Evolutionary conservation across 2,888 invertebrate species (phyloP).

Genomic region (Augiades crinisus): DNA sequence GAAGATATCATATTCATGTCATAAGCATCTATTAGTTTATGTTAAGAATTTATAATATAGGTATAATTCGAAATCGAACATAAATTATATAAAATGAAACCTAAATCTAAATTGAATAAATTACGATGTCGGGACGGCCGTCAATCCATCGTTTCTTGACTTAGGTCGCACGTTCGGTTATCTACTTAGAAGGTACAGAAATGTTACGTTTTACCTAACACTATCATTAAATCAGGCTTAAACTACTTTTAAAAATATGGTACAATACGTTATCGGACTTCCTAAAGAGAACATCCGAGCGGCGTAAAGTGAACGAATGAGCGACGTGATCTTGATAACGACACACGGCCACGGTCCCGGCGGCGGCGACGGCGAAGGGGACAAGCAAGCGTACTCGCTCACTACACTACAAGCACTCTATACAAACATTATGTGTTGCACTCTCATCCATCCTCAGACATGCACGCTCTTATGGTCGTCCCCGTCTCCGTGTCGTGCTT

Average conservation of each 20-base stretch:
- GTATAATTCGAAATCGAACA: slow-evolving; percentile 63
- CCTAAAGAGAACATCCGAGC: slow-evolving; percentile 58
- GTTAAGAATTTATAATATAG: slow-evolving; percentile 69
- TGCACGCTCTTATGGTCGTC: slow-evolving; percentile 73
- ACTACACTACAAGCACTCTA: slow-evolving; percentile 48
- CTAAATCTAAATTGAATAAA: slow-evolving; percentile 76
- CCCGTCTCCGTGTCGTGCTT: slow-evolving; percentile 69
- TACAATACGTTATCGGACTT: slow-evolving; percentile 73
- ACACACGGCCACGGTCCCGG: slow-evolving; percentile 73
- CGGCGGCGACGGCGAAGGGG: slow-evolving; percentile 70
- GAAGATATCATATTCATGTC: no score
- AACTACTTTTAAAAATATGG: slow-evolving; percentile 73
- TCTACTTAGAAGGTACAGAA: slow-evolving; percentile 79
- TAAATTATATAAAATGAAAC: slow-evolving; percentile 71
- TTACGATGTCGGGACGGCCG: slow-evolving; percentile 81
- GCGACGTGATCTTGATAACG: slow-evolving; percentile 77
- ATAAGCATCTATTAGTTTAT: slow-evolving; percentile 64
- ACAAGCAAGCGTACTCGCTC: slow-evolving; percentile 74
- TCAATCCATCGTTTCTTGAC: slow-evolving; percentile 78
- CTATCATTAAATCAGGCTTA: slow-evolving; percentile 75
- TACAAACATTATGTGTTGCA: slow-evolving; percentile 39
- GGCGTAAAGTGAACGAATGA: slow-evolving; percentile 77
- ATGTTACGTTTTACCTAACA: slow-evolving; percentile 73
- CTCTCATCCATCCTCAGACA: slow-evolving; percentile 69
- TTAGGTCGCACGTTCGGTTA: slow-evolving; percentile 80